Evolutionary conservation across 2,888 invertebrate species (phyloP).

Genomic region (Pinctada fucata): DNA sequence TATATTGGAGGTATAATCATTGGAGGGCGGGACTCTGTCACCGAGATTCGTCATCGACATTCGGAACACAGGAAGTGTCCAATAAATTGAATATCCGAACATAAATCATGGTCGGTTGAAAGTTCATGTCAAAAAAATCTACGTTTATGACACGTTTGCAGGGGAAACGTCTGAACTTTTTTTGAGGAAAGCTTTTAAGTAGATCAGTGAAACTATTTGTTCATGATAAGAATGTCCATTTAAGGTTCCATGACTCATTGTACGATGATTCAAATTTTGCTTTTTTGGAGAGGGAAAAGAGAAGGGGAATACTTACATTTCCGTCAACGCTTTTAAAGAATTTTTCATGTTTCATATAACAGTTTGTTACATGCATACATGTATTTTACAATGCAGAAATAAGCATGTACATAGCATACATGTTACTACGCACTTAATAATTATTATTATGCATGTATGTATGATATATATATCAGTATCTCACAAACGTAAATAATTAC

Average conservation of each 20-base stretch:
- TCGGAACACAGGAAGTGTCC: conserved; percentile 5
- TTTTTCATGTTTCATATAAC: too few species aligned
- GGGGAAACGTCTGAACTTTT: neutral
- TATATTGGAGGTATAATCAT: neutral
- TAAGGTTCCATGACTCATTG: neutral
- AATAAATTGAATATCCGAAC: neutral
- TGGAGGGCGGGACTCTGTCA: neutral
- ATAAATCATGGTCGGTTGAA: neutral
- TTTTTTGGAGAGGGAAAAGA: too few species aligned
- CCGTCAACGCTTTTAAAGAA: too few species aligned
- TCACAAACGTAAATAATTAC: too few species aligned
- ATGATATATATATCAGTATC: too few species aligned
- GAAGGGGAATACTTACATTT: too few species aligned
- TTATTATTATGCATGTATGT: too few species aligned
- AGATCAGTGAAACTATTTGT: neutral
- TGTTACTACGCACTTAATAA: too few species aligned
- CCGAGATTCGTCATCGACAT: neutral
- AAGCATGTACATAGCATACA: too few species aligned
- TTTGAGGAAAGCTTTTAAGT: neutral
- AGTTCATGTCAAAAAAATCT: neutral
- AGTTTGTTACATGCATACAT: too few species aligned
- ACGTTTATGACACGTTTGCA: neutral
- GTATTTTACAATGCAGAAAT: too few species aligned
- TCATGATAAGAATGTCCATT: neutral
- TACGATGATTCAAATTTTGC: neutral